A percentile compares a stretch with the other conserved stretches of the same genome.
Conservation (phyloP, 2,113 vertebrate genomes). For the Fukomys damarensis region DNA sequence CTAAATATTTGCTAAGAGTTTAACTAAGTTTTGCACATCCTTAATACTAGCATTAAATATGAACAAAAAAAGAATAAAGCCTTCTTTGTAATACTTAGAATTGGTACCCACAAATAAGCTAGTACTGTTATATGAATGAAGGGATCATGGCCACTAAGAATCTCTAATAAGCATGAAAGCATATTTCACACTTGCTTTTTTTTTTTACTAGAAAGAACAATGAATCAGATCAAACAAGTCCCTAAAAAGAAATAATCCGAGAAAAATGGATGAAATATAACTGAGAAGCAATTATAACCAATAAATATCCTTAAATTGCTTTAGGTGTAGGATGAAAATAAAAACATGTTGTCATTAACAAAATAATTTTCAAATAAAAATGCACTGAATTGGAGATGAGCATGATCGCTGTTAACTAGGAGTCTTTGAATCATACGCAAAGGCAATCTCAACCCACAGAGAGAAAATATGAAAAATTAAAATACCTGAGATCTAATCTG, state of each 20-base stretch:
- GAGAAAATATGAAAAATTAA: neutral
- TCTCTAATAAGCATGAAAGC: neutral
- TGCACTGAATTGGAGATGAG: neutral
- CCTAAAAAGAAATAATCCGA: accelerated
- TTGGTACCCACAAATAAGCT: neutral
- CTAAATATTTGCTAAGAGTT: neutral
- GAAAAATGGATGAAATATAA: too few relatives aligned
- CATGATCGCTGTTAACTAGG: neutral
- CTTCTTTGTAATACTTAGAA: neutral
- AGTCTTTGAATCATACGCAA: neutral
- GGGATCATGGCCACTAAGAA: neutral
- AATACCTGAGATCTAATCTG: neutral
- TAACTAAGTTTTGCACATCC: neutral
- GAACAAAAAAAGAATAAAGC: neutral
- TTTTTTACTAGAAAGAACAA: neutral
- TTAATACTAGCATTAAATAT: neutral
- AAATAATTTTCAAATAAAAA: neutral
- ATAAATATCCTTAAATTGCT: neutral
- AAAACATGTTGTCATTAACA: neutral
- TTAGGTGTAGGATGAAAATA: neutral
- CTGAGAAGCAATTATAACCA: neutral
- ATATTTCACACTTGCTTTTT: neutral
- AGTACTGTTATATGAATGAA: too few relatives aligned
- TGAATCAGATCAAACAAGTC: neutral
- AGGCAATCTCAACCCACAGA: too few relatives aligned